phyloP scores from a whole-genome alignment of 2,888 invertebrate genomes.

The Chymomyza procnemis region DNA sequence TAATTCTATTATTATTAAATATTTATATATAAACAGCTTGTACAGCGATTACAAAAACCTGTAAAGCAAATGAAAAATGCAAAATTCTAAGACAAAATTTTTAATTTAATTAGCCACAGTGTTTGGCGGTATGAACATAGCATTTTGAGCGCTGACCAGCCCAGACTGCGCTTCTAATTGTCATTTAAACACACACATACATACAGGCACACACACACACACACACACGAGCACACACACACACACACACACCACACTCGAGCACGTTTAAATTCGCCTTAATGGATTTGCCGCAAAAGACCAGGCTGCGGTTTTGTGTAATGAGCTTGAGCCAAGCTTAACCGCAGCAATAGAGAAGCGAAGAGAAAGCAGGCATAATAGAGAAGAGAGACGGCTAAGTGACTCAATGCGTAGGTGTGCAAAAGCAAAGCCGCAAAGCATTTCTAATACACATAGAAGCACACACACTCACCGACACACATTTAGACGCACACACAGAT shows the following conservation, averaged over 20 bases:
- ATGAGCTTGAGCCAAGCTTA: neutral
- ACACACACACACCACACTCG: neutral
- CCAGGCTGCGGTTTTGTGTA: neutral
- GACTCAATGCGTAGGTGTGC: neutral
- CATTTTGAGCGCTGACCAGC: neutral
- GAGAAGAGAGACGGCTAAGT: neutral
- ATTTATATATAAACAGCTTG: no score
- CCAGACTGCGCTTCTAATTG: neutral
- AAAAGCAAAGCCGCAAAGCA: neutral
- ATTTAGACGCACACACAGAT: neutral
- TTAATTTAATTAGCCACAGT: no score
- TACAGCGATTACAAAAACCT: no score
- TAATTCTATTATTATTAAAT: no score
- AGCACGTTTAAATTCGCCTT: neutral
- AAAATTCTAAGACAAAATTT: no score
- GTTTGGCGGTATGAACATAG: neutral
- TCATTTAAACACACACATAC: neutral
- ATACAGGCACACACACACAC: neutral
- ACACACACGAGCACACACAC: neutral
- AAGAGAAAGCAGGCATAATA: neutral
- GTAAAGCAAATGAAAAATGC: no score
- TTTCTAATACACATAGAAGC: neutral
- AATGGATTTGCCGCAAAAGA: conserved; percentile 1
- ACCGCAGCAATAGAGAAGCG: neutral
- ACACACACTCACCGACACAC: neutral